Evolutionary conservation across 2,797 vertebrate species (phyloP), one percentile per base, ranked within the genome.

Genomic region (Alca torda): DNA sequence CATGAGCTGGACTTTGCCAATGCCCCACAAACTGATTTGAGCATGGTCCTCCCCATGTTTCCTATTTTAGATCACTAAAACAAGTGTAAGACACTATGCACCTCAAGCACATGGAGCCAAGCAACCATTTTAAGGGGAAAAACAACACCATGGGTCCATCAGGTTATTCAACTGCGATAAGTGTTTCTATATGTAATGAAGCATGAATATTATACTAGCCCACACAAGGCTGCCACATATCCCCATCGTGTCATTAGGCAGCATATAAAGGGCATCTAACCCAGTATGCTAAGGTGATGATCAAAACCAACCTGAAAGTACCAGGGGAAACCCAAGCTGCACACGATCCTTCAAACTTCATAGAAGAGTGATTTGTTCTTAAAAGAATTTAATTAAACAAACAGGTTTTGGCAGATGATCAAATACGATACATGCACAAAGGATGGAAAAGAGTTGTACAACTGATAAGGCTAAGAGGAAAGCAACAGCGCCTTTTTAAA

Each of bases 41-140:
- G 0, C 11, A 3, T 7, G 19, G 8, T 63, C 33, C 48, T 63
- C 43, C 25, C 31, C 4, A 0, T 0, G 3, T 67, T 76, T 59
- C 41, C 16, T 41, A 11, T 51, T 79, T 63, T 14, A 70, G 17
- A 83, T 61, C 20, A 10, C 48, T n/a, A 37, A 90, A 89, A 4
- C 43, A 73, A 69, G 48, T 13, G 5, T 14, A 24, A 87, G 56
- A 77, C 31, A 63, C 48, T 13, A 6, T 2, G 9, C 17, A 51
- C 14, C 84, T 91, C 48, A 30, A 81, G 57, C 48, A 84, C 7
- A 3, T 2, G 15, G 17, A 87, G 45, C 23, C 64, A 89, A 68
- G 39, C 0, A 3, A 59, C 9, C 54, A 61, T 69, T 87, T 61
- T 50, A 81, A 68, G 19, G 18, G 26, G 6, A 69, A 65, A 85